These are phyloP conservation scores for Drosophila borborema DNA, from an alignment of 2,888 invertebrate genomes.

Conservation along the genomic window DNA sequence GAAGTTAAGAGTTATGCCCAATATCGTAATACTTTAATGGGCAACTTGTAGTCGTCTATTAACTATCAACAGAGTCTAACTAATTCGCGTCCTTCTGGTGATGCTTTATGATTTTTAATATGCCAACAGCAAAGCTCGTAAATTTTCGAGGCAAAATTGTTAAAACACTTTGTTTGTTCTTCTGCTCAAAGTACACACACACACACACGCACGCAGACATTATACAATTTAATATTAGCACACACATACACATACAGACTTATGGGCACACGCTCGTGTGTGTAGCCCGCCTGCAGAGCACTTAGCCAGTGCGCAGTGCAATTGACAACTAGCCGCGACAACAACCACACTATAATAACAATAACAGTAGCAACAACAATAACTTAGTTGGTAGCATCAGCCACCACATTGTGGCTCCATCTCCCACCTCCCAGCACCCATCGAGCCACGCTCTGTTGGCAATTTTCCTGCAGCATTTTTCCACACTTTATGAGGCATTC, in stretches of 20 bases:
- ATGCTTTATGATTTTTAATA: conserved; percentile 75
- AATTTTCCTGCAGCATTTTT: conserved; percentile 61
- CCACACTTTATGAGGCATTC: conserved; percentile 60
- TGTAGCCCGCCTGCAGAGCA: not conserved
- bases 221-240: conserved; percentile 33
- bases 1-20: not conserved
- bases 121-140: conserved; percentile 72
- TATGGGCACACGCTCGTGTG: not conserved
- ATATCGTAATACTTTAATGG: not conserved
- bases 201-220: conserved; percentile 33
- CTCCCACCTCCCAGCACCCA: conserved; percentile 16
- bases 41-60: not conserved
- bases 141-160: conserved; percentile 55
- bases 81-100: conserved; percentile 31
- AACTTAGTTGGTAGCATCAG: conserved; percentile 10
- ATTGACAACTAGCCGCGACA: conserved; percentile 65
- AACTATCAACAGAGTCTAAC: not conserved
- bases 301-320: conserved; percentile 46
- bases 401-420: not conserved
- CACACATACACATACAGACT: not conserved
- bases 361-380: conserved; percentile 37
- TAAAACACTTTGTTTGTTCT: conserved; percentile 52
- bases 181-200: conserved; percentile 39
- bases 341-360: conserved; percentile 1
- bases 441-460: conserved; percentile 56